Conservation (phyloP, 2,888 invertebrate species). For the Panorpa germanica region DNA sequence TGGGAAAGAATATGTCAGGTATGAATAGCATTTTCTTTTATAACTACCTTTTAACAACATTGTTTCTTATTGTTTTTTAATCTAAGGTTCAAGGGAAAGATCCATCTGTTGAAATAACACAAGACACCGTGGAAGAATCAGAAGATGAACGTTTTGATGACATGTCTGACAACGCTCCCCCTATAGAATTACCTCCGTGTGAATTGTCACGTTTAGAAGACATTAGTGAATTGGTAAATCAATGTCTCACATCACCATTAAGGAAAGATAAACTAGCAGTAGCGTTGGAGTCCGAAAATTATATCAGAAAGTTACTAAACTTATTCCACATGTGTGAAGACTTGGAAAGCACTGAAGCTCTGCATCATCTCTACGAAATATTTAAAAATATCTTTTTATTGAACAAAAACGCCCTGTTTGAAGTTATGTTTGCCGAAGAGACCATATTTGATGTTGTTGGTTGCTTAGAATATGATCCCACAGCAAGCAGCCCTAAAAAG, state of each 20-base stretch:
- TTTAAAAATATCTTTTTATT: conserved; percentile 97
- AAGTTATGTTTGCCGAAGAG: conserved; percentile 94
- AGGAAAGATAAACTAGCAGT: conserved; percentile 88
- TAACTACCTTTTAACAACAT: not conserved
- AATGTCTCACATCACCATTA: conserved; percentile 73
- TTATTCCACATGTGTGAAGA: conserved; percentile 97
- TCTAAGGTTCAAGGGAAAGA: conserved; percentile 92
- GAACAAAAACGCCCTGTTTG: conserved; percentile 92
- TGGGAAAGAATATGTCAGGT: conserved; percentile 99
- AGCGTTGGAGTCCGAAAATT: conserved; percentile 85
- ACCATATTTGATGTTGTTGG: conserved; percentile 96
- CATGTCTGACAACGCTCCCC: conserved; percentile 85
- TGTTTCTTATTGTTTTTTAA: conserved; percentile 9
- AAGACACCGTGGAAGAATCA: conserved; percentile 89
- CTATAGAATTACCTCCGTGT: conserved; percentile 88
- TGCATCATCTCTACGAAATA: conserved; percentile 93
- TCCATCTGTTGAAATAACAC: conserved; percentile 94
- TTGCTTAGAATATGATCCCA: conserved; percentile 94
- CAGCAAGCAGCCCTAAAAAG: conserved; percentile 64
- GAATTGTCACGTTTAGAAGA: conserved; percentile 87
- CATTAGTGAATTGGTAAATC: conserved; percentile 81
- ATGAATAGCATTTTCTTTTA: conserved; percentile 15
- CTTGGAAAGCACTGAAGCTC: conserved; percentile 81
- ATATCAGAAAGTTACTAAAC: conserved; percentile 85
- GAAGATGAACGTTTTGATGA: conserved; percentile 96